Conservation (phyloP, 2,113 vertebrate genomes). For the Ahaetulla prasina region DNA sequence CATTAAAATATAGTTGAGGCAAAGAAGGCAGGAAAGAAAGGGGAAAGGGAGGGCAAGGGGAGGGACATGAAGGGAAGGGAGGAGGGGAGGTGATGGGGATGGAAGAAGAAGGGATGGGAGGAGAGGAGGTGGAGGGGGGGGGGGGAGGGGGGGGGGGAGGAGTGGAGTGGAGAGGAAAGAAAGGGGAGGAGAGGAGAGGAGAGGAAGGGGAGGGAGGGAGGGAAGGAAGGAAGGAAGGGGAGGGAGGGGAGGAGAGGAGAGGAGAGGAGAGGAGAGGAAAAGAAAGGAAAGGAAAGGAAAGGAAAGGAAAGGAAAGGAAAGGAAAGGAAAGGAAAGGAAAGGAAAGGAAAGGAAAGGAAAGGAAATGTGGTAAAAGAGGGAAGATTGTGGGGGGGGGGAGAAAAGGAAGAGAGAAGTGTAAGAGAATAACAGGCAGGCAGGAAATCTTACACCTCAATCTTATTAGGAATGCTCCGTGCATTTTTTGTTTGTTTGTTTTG, state of each 20-base stretch:
- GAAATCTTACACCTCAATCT: neutral
- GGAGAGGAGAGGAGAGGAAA: too few relatives aligned
- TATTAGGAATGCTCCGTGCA: neutral
- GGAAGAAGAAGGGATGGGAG: too few relatives aligned
- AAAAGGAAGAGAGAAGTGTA: neutral
- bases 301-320: too few relatives aligned
- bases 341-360: neutral
- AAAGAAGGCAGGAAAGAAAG: neutral
- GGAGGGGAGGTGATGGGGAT: too few relatives aligned
- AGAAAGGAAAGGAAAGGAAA: too few relatives aligned
- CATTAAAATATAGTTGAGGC: neutral
- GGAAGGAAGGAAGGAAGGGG: too few relatives aligned
- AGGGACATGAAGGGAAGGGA: fast-evolving
- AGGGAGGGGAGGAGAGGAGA: too few relatives aligned
- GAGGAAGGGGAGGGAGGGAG: too few relatives aligned
- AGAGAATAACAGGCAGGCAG: neutral
- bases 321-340: neutral
- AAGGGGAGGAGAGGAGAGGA: too few relatives aligned
- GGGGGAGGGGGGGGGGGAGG: too few relatives aligned
- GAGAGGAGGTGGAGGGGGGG: neutral
- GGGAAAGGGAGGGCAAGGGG: neutral
- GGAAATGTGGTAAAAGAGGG: neutral
- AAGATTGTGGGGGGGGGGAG: neutral
- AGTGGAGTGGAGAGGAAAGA: too few relatives aligned
- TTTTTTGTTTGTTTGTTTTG: neutral